Evolutionary conservation across 2,888 invertebrate species (phyloP).

Genomic region (Cetonia aurata): DNA sequence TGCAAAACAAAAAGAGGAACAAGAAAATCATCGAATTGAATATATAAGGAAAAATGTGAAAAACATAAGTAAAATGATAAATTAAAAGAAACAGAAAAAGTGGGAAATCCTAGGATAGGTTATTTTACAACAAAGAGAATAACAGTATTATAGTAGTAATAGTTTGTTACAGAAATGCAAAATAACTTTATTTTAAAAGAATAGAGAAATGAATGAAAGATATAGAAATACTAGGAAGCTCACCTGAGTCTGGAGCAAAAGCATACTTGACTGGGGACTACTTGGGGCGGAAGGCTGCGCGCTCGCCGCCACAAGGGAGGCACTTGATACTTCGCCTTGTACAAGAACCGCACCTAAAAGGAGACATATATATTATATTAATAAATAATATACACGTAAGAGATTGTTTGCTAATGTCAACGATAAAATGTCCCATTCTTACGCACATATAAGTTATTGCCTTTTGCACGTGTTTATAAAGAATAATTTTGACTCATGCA

Average conservation of each 20-base stretch:
- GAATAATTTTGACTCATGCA: constrained; percentile 36
- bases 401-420: constrained; percentile 18
- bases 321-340: constrained; percentile 65
- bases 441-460: constrained; percentile 6
- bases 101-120: too few relatives aligned
- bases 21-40: too few relatives aligned
- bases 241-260: constrained; percentile 93
- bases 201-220: too few relatives aligned
- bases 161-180: too few relatives aligned
- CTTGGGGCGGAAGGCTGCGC: constrained; percentile 74
- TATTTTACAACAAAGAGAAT: too few relatives aligned
- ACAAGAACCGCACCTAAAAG: constrained; percentile 64
- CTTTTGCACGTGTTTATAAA: constrained; percentile 18
- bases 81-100: too few relatives aligned
- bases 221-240: constrained; percentile 57
- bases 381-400: constrained; percentile 24
- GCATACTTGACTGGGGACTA: constrained; percentile 86
- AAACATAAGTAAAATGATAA: too few relatives aligned
- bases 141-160: too few relatives aligned
- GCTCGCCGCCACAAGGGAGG: constrained; percentile 67
- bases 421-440: constrained; percentile 32
- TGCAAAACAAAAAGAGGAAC: too few relatives aligned
- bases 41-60: too few relatives aligned
- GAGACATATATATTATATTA: constrained; percentile 19
- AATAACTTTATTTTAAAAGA: too few relatives aligned